Evolutionary conservation across 2,797 vertebrate species (phyloP).

Genomic region (Amblyopsis hoosieri): DNA sequence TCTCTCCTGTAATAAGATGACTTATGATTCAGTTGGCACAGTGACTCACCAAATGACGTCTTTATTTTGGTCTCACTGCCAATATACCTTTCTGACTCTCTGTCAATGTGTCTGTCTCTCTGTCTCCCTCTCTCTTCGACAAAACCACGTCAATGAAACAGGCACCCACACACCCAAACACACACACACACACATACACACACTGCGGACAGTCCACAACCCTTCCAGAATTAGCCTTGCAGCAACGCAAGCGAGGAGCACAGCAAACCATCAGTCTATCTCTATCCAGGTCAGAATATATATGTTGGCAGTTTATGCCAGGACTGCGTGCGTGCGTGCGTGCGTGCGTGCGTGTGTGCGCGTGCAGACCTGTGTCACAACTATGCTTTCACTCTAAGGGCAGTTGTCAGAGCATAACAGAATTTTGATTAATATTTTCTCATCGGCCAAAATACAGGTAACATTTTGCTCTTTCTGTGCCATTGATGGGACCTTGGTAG

Average conservation of each 20-base stretch:
- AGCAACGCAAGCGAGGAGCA: conserved; percentile 43
- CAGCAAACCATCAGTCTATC: conserved; percentile 47
- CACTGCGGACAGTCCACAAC: conserved; percentile 15
- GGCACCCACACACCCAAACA: too few relatives aligned
- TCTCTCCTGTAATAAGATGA: conserved; percentile 41
- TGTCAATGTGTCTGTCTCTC: conserved; percentile 9
- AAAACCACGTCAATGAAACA: conserved; percentile 2
- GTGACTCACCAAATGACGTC: conserved; percentile 51
- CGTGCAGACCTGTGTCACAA: conserved; percentile 12
- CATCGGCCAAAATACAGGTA: too few relatives aligned
- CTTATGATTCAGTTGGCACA: conserved; percentile 40
- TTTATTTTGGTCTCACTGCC: conserved; percentile 45
- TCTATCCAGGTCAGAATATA: conserved; percentile 60
- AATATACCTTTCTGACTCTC: neutral
- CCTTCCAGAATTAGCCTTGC: conserved; percentile 33
- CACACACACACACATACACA: neutral
- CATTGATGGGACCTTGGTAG: too few relatives aligned
- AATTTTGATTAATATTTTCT: too few relatives aligned
- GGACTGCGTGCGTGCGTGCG: neutral
- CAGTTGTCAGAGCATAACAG: neutral
- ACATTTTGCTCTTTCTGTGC: too few relatives aligned
- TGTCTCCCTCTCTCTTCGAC: conserved; percentile 20
- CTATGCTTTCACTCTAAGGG: conserved; percentile 14
- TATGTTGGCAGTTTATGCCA: conserved; percentile 22
- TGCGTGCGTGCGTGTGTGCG: neutral